Percentiles rank a stretch among this genome's conserved stretches.
These are phyloP conservation scores for Myotis lucifugus DNA, from an alignment of 2,113 vertebrate species.

Conservation along the genomic window DNA sequence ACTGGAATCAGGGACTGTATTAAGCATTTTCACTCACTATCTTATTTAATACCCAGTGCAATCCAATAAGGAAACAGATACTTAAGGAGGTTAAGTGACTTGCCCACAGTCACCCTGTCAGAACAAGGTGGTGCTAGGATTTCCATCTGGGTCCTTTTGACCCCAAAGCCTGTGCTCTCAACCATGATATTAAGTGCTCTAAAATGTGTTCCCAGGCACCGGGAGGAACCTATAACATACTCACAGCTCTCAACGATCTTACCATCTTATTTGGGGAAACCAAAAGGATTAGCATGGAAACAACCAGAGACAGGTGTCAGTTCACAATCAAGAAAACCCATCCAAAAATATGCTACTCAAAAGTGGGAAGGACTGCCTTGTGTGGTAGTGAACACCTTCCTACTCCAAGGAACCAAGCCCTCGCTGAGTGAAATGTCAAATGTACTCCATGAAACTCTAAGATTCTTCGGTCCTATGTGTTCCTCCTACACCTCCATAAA, in stretches of 20 bases:
- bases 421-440: not conserved
- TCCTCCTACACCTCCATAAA: not conserved
- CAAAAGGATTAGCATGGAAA: not conserved
- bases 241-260: not conserved
- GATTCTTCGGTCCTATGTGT: not conserved
- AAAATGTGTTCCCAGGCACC: not conserved
- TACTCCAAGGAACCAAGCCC: not conserved
- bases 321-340: slow-evolving; percentile 13
- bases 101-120: not conserved
- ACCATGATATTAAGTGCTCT: not conserved
- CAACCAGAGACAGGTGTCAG: not conserved
- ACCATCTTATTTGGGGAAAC: not conserved
- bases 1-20: not conserved
- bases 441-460: not conserved
- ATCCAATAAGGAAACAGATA: not conserved
- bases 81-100: not conserved
- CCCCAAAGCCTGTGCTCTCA: not conserved
- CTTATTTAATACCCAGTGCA: not conserved
- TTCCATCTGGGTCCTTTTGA: not conserved
- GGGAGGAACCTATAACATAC: not conserved
- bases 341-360: not conserved
- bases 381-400: not conserved
- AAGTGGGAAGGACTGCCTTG: not conserved
- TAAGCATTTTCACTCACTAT: not conserved
- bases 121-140: not conserved